Evolutionary conservation across 2,113 vertebrate species (phyloP).

Genomic region (Rhombomys opimus): DNA sequence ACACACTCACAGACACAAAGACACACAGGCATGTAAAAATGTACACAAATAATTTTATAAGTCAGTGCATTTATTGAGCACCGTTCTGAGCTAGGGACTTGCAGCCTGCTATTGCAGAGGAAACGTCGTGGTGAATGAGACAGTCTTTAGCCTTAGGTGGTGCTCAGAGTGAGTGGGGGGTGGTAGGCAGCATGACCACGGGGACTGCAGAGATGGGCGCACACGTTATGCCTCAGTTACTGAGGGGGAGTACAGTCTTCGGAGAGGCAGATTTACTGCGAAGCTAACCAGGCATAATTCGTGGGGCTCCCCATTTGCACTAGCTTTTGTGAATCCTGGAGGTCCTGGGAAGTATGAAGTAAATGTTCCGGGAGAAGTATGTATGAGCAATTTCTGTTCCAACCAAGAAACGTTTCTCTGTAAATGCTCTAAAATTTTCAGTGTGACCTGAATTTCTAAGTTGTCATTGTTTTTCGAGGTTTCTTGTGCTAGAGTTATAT

Average conservation of each 20-base stretch:
- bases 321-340: neutral
- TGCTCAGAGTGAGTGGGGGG: neutral
- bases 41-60: neutral
- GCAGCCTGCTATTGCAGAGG: neutral
- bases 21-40: neutral
- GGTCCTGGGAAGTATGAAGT: neutral
- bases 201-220: neutral
- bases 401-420: constrained; percentile 32
- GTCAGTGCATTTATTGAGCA: constrained; percentile 32
- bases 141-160: neutral
- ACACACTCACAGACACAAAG: neutral
- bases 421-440: neutral
- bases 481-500: neutral
- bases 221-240: neutral
- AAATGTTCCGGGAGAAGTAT: neutral
- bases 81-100: neutral
- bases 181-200: neutral
- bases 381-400: neutral
- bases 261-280: neutral
- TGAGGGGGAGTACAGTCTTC: neutral
- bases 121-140: neutral
- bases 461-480: neutral
- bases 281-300: neutral
- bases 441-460: constrained; percentile 11
- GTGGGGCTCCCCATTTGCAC: neutral